These are phyloP conservation scores for Troides aeacus DNA, from an alignment of 2,888 invertebrate species.

Conservation along the genomic window DNA sequence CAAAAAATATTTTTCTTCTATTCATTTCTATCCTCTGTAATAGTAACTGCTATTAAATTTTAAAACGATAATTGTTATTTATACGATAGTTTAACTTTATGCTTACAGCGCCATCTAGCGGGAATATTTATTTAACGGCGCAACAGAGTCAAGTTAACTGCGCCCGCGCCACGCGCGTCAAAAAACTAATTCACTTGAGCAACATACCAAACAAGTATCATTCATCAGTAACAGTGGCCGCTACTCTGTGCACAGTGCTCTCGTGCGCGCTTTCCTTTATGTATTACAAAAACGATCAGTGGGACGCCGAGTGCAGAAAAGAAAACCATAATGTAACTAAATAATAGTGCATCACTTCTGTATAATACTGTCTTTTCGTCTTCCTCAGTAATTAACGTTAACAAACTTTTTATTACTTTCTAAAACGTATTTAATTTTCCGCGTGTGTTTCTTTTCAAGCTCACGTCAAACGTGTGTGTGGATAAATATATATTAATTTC, in stretches of 20 bases:
- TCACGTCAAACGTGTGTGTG: slow-evolving; percentile 73
- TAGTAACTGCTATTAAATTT: too few species aligned
- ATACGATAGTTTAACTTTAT: too few species aligned
- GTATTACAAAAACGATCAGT: slow-evolving; percentile 49
- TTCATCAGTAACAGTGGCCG: slow-evolving; percentile 59
- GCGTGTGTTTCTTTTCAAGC: slow-evolving; percentile 71
- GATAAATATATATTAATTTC: slow-evolving; percentile 72
- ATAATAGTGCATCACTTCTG: slow-evolving; percentile 53
- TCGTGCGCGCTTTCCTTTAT: slow-evolving; percentile 52
- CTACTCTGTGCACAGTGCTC: slow-evolving; percentile 56
- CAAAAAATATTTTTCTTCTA: too few species aligned
- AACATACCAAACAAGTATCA: slow-evolving; percentile 50
- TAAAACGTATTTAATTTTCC: slow-evolving; percentile 76
- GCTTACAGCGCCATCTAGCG: slow-evolving; percentile 43
- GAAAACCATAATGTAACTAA: slow-evolving; percentile 75
- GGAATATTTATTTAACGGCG: slow-evolving; percentile 26
- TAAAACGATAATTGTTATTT: too few species aligned
- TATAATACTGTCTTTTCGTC: slow-evolving; percentile 62
- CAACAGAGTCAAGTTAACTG: slow-evolving; percentile 35
- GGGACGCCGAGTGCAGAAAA: slow-evolving; percentile 62
- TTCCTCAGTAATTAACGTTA: slow-evolving; percentile 58
- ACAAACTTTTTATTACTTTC: slow-evolving; percentile 73
- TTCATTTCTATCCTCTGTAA: too few species aligned
- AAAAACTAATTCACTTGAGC: slow-evolving; percentile 51
- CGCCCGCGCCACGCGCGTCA: slow-evolving; percentile 44